phyloP scores from a whole-genome alignment of 2,888 invertebrate species.

The Drosophila birchii region DNA sequence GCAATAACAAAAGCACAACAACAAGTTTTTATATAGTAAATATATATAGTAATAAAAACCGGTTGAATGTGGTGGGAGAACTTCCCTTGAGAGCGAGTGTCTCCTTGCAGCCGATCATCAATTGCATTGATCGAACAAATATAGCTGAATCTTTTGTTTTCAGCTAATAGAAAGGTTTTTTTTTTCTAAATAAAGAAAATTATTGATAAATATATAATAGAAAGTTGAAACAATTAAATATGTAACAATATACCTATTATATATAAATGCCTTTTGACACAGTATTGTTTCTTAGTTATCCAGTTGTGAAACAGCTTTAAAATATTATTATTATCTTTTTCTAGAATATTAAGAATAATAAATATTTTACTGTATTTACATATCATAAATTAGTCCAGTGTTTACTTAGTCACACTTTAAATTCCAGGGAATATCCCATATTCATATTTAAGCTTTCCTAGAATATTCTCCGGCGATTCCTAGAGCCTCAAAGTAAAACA shows the following conservation, averaged over 20 bases:
- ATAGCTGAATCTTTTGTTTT: slow-evolving; percentile 27
- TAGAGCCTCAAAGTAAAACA: neutral
- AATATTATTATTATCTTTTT: too few relatives aligned
- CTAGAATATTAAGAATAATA: too few relatives aligned
- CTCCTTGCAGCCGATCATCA: slow-evolving; percentile 18
- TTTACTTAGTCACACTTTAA: neutral
- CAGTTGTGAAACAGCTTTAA: too few relatives aligned
- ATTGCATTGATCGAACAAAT: slow-evolving; percentile 12
- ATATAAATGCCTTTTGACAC: too few relatives aligned
- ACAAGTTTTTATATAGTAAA: neutral
- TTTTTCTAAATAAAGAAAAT: neutral
- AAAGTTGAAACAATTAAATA: neutral
- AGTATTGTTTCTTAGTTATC: neutral
- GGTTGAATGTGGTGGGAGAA: slow-evolving; percentile 32
- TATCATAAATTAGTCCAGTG: too few relatives aligned
- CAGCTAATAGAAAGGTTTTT: neutral
- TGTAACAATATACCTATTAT: too few relatives aligned
- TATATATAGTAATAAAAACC: slow-evolving; percentile 32
- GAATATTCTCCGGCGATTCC: neutral
- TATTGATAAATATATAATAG: neutral
- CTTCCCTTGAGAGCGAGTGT: slow-evolving; percentile 28
- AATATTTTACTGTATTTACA: too few relatives aligned
- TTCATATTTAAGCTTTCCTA: neutral
- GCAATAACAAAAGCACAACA: slow-evolving; percentile 28
- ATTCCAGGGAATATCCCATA: neutral